Evolutionary conservation across 2,888 invertebrate genomes (phyloP), one percentile per base, ranked within the genome.

Genomic region (Aricia artaxerxes): DNA sequence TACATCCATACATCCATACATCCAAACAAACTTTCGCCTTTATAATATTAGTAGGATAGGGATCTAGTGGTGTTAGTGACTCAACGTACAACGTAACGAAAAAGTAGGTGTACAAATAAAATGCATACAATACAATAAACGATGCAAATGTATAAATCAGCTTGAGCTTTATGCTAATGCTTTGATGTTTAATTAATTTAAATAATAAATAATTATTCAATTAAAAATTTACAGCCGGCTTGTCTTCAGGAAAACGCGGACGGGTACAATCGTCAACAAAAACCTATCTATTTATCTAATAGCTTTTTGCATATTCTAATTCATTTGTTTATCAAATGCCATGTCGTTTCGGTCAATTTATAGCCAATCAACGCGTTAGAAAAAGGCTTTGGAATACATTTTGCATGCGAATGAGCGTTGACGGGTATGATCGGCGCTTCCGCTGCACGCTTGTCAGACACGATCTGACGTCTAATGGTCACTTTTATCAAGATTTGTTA

Each of bases 261-360:
- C 13, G 13, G 1, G 31, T 64, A 35, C 31, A 64, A 38, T 38
- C 35, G 35, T 35, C 69, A 69, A 24, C 35, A 69, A 69, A 69
- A 38, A 69, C 69, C 5, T 13, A 11, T 64, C 24, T 64, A 64
- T 24, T 61, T 61, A 31, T 11, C 5, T 69, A 69, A 35, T 31
- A 38, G 35, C 35, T 69, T 69, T 69, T 69, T 69, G 35, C 35
- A 61, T 61, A 24, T 61, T 61, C 61, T 61, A n/a, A 61, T 61
- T 24, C 24, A 61, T 61, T 61, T 61, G 64, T 69, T 69, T 69
- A 69, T 69, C 69, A 69, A 69, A 69, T 69, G 69, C 11, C 69
- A 69, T 16, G 69, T 69, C 35, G 13, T 69, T 69, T 69, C 35
- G 35, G 35, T 35, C 69, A 69, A 69, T 69, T 38, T 69, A 69